Evolutionary conservation across 2,113 vertebrate genomes (phyloP).

Genomic region (Taurulus bubalis): DNA sequence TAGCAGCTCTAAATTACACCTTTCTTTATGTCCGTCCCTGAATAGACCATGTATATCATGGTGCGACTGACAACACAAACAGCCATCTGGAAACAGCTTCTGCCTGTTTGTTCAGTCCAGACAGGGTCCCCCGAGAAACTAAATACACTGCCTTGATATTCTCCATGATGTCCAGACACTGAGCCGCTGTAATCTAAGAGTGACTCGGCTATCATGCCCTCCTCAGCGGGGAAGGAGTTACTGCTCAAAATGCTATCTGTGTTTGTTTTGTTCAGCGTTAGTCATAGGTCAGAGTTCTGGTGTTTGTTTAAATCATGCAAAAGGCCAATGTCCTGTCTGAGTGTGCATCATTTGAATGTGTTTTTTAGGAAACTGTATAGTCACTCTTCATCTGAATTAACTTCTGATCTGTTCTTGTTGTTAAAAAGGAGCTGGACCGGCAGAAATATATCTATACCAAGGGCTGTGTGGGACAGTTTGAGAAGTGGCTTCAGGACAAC

Average conservation of each 20-base stretch:
- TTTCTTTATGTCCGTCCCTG: slow-evolving; percentile 36
- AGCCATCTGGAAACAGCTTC: slow-evolving; percentile 64
- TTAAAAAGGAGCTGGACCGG: slow-evolving; percentile 86
- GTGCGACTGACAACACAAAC: slow-evolving; percentile 32
- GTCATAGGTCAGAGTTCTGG: slow-evolving; percentile 44
- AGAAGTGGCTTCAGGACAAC: slow-evolving; percentile 95
- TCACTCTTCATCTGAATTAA: neutral
- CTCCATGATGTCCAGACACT: slow-evolving; percentile 33
- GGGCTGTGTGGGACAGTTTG: slow-evolving; percentile 93
- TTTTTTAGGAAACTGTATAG: neutral
- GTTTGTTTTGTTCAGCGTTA: slow-evolving; percentile 42
- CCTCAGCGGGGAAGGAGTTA: slow-evolving; percentile 7
- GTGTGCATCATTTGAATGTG: neutral
- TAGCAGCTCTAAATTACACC: slow-evolving; percentile 57
- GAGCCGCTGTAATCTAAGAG: slow-evolving; percentile 31
- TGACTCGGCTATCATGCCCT: slow-evolving; percentile 49
- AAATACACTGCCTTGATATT: slow-evolving; percentile 38
- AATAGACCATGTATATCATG: slow-evolving; percentile 22
- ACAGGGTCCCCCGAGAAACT: slow-evolving; percentile 30
- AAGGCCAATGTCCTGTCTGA: slow-evolving; percentile 5
- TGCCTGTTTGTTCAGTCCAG: slow-evolving; percentile 48
- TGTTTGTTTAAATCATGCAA: slow-evolving; percentile 15
- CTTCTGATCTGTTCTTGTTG: neutral
- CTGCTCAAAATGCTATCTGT: slow-evolving; percentile 18
- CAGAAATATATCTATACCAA: slow-evolving; percentile 91